Percentiles rank a stretch among this genome's conserved stretches.
Conservation (phyloP, 2,113 vertebrate genomes). For the Puntigrus tetrazona region DNA sequence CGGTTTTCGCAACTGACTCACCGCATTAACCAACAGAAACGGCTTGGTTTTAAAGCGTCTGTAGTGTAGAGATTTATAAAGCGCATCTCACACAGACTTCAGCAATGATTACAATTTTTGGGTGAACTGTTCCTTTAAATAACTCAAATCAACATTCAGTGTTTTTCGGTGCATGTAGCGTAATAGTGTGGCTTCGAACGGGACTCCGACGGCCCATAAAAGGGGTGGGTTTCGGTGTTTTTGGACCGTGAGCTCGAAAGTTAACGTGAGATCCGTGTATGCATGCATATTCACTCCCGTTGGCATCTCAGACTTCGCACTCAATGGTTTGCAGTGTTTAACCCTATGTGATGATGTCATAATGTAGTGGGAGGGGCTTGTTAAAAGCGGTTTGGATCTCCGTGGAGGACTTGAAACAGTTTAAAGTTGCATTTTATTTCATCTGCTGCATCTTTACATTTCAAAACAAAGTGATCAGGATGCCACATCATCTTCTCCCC, state of each 20-base stretch:
- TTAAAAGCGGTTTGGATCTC: constrained; percentile 14
- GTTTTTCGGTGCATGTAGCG: constrained; percentile 31
- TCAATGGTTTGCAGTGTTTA: constrained; percentile 21
- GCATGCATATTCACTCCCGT: constrained; percentile 16
- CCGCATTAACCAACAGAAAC: neutral
- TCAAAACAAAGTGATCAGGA: constrained; percentile 36
- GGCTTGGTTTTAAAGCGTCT: neutral
- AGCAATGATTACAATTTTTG: neutral
- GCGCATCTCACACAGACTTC: neutral
- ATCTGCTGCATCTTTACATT: constrained; percentile 38
- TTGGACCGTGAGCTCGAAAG: constrained; percentile 22
- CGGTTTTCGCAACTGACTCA: neutral
- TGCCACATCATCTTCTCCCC: constrained; percentile 24
- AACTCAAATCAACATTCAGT: constrained; percentile 32
- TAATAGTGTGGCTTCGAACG: constrained; percentile 3
- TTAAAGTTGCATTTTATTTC: constrained; percentile 41
- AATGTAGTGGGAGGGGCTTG: neutral
- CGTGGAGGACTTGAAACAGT: constrained; percentile 36
- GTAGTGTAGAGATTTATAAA: neutral
- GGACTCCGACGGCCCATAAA: constrained; percentile 1
- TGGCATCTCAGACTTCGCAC: constrained; percentile 29
- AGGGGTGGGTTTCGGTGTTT: constrained; percentile 22
- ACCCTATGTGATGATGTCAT: neutral
- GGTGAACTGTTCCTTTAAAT: constrained; percentile 13
- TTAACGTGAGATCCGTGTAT: constrained; percentile 28